Evolutionary conservation across 2,797 vertebrate genomes (phyloP).

Genomic region (Cetoscarus ocellatus): DNA sequence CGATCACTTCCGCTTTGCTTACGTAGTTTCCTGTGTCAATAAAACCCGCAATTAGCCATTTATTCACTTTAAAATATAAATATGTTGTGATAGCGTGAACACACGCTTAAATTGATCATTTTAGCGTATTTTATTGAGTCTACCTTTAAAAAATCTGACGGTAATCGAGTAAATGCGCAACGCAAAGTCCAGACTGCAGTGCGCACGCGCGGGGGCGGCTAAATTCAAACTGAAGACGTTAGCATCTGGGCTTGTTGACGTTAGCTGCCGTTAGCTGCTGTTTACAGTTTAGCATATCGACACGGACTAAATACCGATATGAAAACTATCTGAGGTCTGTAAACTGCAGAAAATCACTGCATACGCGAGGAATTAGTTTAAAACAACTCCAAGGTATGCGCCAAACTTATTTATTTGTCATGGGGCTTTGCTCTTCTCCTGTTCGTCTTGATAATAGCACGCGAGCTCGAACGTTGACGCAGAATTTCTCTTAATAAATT

Average conservation of each 20-base stretch:
- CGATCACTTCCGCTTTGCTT: conserved; percentile 18
- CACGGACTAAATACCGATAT: conserved; percentile 2
- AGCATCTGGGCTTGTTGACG: conserved; percentile 37
- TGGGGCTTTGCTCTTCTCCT: not conserved
- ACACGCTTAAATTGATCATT: not conserved
- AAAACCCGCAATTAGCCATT: too few species aligned
- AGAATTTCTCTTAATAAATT: too few species aligned
- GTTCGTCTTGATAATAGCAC: not conserved
- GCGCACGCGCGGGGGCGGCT: conserved; percentile 80
- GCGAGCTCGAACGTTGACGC: conserved; percentile 1
- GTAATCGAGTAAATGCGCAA: not conserved
- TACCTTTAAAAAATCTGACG: not conserved
- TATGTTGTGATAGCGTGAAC: too few species aligned
- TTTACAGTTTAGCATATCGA: not conserved
- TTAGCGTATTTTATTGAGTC: too few species aligned
- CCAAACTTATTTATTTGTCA: not conserved
- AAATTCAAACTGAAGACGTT: conserved; percentile 80
- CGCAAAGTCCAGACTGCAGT: rapidly evolving
- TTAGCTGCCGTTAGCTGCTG: conserved; percentile 19
- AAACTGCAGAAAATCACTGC: not conserved
- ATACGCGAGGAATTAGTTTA: not conserved
- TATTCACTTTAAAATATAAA: too few species aligned
- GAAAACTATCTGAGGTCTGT: conserved; percentile 1
- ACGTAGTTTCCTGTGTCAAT: conserved; percentile 28
- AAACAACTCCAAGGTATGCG: conserved; percentile 45